phyloP scores from a whole-genome alignment of 2,797 vertebrate genomes.

The Anomalospiza imberbis region DNA sequence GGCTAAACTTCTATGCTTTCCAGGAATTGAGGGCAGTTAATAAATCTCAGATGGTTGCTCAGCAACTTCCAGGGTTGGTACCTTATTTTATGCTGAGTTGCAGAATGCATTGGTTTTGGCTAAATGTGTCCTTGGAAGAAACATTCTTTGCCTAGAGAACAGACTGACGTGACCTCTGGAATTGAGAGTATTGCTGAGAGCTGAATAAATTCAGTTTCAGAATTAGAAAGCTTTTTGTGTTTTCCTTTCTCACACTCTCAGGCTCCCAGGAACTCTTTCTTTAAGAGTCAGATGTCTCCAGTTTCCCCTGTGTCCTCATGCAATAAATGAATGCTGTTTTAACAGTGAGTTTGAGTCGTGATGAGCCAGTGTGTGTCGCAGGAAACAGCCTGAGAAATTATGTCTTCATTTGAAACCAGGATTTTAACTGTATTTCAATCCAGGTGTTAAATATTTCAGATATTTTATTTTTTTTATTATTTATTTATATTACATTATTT shows the following conservation, averaged over 20 bases:
- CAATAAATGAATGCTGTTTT: not conserved
- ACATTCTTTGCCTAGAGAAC: not conserved
- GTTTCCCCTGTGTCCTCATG: not conserved
- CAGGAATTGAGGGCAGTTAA: not conserved
- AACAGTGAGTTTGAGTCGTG: not conserved
- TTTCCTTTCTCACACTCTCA: not conserved
- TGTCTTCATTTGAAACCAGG: not conserved
- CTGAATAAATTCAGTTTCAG: not conserved
- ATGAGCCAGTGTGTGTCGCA: not conserved
- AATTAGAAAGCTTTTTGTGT: not conserved
- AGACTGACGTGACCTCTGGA: not conserved
- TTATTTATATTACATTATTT: not conserved
- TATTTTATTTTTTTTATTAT: not conserved
- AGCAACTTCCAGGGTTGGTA: not conserved
- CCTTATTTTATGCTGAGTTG: not conserved
- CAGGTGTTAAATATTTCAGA: not conserved
- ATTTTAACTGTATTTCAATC: not conserved
- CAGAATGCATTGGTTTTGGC: not conserved
- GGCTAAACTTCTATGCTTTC: not conserved
- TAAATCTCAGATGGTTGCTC: slow-evolving; percentile 2
- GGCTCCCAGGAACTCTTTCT: not conserved
- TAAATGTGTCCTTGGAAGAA: not conserved
- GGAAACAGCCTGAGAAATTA: not conserved
- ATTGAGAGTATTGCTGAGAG: not conserved
- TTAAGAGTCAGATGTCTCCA: not conserved